Evolutionary conservation across 2,113 vertebrate genomes (phyloP).

Genomic region (Myotis yumanensis): DNA sequence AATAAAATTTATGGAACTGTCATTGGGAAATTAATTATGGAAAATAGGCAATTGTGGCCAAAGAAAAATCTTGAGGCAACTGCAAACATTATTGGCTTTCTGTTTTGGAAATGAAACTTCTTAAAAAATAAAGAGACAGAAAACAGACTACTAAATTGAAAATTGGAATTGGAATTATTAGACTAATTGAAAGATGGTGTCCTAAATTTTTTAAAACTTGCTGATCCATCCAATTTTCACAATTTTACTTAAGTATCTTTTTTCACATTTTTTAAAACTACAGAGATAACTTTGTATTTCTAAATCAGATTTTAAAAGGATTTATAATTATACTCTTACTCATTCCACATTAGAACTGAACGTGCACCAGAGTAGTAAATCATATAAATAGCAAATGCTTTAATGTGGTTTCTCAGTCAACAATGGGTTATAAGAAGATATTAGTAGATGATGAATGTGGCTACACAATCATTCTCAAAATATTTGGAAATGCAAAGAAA

Average conservation of each 20-base stretch:
- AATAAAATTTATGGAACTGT: constrained; percentile 34
- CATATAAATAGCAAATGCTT: neutral
- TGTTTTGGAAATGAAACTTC: neutral
- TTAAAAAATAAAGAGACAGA: neutral
- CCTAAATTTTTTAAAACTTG: neutral
- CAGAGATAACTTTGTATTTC: neutral
- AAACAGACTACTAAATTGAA: constrained; percentile 19
- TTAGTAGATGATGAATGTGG: neutral
- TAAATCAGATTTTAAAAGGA: constrained; percentile 55
- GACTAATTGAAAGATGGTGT: neutral
- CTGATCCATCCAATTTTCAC: neutral
- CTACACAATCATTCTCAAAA: neutral
- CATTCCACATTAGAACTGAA: constrained; percentile 12
- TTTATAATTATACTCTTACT: constrained; percentile 30
- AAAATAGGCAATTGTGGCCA: constrained; percentile 30
- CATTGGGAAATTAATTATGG: constrained; percentile 45
- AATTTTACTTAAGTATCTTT: neutral
- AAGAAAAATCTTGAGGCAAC: constrained; percentile 51
- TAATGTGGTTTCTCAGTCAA: constrained; percentile 2
- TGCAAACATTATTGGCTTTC: constrained; percentile 48
- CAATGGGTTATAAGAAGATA: neutral
- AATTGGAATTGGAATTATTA: neutral
- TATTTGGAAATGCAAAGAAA: constrained; percentile 26
- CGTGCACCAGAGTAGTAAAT: neutral
- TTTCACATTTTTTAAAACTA: neutral